Evolutionary conservation across 1,140 invertebrate species (phyloP), one percentile per base, ranked within the genome.

Genomic region (Euwallacea similis): DNA sequence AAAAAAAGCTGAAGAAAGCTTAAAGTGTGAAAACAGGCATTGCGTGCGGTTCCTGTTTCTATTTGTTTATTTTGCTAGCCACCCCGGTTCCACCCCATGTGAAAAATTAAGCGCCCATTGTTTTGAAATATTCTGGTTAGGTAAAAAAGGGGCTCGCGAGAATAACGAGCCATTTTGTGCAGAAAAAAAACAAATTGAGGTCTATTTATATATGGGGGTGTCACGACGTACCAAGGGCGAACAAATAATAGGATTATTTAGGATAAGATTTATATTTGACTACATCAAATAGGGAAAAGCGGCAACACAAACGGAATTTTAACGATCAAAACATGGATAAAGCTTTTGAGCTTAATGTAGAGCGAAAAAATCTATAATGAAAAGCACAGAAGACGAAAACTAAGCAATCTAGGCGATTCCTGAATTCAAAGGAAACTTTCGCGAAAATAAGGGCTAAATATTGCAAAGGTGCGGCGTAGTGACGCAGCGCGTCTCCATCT

Each of bases 341-440:
- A 33, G 21, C 21, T 33, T 33, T 33, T 33, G 4, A 33, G 21
- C 21, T 4, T 33, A 33, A 4, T 33, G 21, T 33, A 33, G 9
- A 50, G 6, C 9, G 13, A 50, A 50, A 50, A 50, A 50, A 50
- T 50, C 9, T 13, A 50, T 50, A 50, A 64, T 47, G 41, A 64
- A 53, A 7, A 50, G 62, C n/a, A 42, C 7, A 64, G 62, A 44
- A 64, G 41, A 50, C 9, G 46, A 50, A 50, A 50, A 50, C 2
- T 50, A 50, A 64, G 62, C 62, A 64, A 64, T 50, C 62, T 64
- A 53, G 15, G 46, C 62, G 62, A 64, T n/a, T 46, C 62, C 50
- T 21, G 53, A 64, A 64, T 64, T 64, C 44, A 64, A 64, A 64
- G 62, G 46, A 64, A 64, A 64, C 46, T 64, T 64, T 64, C 66